phyloP scores from a whole-genome alignment of 2,113 vertebrate genomes.

The Ictalurus furcatus region DNA sequence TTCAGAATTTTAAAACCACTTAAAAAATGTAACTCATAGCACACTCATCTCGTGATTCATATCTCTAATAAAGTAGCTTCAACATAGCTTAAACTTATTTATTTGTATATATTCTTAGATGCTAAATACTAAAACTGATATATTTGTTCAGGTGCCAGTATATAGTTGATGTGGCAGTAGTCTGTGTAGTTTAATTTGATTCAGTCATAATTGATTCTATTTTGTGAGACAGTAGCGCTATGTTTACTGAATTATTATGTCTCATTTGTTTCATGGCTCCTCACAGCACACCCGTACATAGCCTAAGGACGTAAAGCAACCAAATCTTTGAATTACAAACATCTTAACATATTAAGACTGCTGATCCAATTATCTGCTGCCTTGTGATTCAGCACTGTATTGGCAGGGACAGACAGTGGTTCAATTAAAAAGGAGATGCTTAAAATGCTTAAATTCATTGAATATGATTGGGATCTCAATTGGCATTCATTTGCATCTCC shows the following conservation, averaged over 20 bases:
- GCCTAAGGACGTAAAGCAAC: conserved; percentile 47
- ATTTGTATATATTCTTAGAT: not conserved
- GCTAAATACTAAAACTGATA: not conserved
- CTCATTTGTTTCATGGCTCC: conserved; percentile 36
- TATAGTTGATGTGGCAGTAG: not conserved
- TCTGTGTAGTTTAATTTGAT: conserved; percentile 2
- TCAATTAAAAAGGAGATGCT: conserved; percentile 51
- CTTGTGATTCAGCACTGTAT: conserved; percentile 42
- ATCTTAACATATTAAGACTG: conserved; percentile 38
- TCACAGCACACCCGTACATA: conserved; percentile 1
- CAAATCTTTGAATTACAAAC: conserved; percentile 43
- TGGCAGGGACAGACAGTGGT: conserved; percentile 22
- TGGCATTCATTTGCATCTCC: conserved; percentile 47
- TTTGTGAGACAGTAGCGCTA: conserved; percentile 1
- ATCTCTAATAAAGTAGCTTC: not conserved
- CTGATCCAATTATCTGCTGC: conserved; percentile 46
- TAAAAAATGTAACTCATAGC: too few species aligned
- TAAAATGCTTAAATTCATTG: conserved; percentile 44
- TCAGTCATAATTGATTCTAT: conserved; percentile 1
- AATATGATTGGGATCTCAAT: conserved; percentile 39
- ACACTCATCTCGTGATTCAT: not conserved
- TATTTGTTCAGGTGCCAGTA: not conserved
- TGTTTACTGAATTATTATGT: conserved; percentile 36
- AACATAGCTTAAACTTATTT: not conserved
- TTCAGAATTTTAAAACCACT: not conserved